phyloP scores from a whole-genome alignment of 2,888 invertebrate species.

The Catotricha subobsoleta region DNA sequence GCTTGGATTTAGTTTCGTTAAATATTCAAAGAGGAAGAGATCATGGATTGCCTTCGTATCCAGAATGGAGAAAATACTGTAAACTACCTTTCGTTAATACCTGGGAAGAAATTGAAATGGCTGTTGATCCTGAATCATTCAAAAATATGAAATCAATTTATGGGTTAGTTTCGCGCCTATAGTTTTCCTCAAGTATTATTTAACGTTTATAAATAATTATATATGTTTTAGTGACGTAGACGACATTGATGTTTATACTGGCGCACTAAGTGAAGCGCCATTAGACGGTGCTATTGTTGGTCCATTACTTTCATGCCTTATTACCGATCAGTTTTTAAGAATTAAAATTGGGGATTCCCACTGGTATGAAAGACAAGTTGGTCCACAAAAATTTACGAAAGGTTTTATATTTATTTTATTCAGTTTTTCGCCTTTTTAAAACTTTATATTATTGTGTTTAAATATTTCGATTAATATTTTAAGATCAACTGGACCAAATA shows the following conservation, averaged over 20 bases:
- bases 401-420: conserved; percentile 28
- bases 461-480: conserved; percentile 1
- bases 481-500: conserved; percentile 64
- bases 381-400: conserved; percentile 44
- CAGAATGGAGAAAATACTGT: conserved; percentile 58
- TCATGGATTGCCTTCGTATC: conserved; percentile 68
- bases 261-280: conserved; percentile 66
- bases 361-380: conserved; percentile 66
- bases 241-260: conserved; percentile 79
- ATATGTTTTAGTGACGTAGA: conserved; percentile 38
- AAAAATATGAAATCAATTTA: conserved; percentile 45
- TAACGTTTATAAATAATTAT: no score
- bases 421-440: background rate
- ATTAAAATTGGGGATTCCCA: conserved; percentile 67
- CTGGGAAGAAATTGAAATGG: conserved; percentile 44
- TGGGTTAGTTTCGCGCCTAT: conserved; percentile 29
- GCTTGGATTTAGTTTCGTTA: conserved; percentile 68
- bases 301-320: conserved; percentile 66
- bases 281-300: conserved; percentile 55
- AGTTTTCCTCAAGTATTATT: background rate
- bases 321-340: conserved; percentile 69
- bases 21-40: conserved; percentile 81
- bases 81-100: conserved; percentile 40
- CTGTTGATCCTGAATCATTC: conserved; percentile 47
- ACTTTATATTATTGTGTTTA: background rate